phyloP scores from a whole-genome alignment of 2,888 invertebrate genomes.

The Eristalinus aeneus region DNA sequence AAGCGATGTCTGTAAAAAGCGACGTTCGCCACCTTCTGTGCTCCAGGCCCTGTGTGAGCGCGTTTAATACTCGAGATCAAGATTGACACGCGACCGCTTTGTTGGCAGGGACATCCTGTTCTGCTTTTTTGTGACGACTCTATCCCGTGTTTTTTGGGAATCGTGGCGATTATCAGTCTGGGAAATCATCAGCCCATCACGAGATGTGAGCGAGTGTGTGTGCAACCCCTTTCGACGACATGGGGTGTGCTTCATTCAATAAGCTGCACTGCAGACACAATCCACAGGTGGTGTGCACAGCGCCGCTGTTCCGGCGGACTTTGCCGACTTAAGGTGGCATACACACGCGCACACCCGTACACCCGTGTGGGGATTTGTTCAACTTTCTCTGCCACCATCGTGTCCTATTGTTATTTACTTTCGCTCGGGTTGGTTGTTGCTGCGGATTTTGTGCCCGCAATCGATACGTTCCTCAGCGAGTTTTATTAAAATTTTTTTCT shows the following conservation, averaged over 20 bases:
- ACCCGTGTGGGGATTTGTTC: not conserved
- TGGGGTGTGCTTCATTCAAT: conserved; percentile 33
- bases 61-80: conserved; percentile 22
- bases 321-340: conserved; percentile 5
- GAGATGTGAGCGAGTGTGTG: not conserved
- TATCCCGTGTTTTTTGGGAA: conserved; percentile 1
- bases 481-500: conserved; percentile 43
- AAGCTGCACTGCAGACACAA: conserved; percentile 50
- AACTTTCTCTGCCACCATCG: conserved; percentile 6
- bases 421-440: conserved; percentile 14
- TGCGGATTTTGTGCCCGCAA: conserved; percentile 8
- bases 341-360: not conserved
- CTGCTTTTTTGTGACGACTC: conserved; percentile 31
- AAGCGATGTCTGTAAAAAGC: conserved; percentile 35
- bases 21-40: not conserved
- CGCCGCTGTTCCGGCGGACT: not conserved
- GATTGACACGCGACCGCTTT: conserved; percentile 66
- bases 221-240: not conserved
- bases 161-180: conserved; percentile 49
- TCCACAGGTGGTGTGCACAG: conserved; percentile 58
- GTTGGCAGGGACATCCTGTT: conserved; percentile 1
- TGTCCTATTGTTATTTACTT: conserved; percentile 9
- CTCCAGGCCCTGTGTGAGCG: conserved; percentile 3
- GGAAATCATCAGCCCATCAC: conserved; percentile 48
- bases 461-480: conserved; percentile 18